Evolutionary conservation across 1,140 invertebrate genomes (phyloP).

Genomic region (Lanistes nyassanus): DNA sequence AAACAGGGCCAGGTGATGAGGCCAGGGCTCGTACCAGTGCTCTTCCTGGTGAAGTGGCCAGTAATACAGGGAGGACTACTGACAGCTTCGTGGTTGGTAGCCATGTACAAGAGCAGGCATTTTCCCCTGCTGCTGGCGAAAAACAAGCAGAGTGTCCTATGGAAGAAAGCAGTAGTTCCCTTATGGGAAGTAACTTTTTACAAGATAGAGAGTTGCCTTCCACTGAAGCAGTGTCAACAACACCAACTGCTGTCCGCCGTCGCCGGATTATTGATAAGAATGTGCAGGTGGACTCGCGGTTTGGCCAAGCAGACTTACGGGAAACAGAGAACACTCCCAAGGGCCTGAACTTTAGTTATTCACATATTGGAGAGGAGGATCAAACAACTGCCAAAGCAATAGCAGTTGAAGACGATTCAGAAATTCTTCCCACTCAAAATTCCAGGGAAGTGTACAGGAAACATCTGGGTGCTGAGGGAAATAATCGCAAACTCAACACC

Average conservation of each 20-base stretch:
- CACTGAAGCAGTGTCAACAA: conserved; percentile 11
- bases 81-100: too few species aligned
- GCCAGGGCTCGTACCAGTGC: too few species aligned
- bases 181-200: too few species aligned
- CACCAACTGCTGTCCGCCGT: conserved; percentile 30
- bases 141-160: too few species aligned
- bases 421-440: neutral
- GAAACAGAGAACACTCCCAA: conserved; percentile 33
- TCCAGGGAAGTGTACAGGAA: conserved; percentile 24
- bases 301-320: conserved; percentile 31
- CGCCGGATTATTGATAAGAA: conserved; percentile 43
- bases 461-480: conserved; percentile 37
- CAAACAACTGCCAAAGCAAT: conserved; percentile 4
- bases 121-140: too few species aligned
- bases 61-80: too few species aligned
- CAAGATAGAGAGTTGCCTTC: neutral
- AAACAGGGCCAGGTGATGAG: too few species aligned
- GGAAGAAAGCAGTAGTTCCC: too few species aligned
- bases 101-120: too few species aligned
- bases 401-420: neutral
- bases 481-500: conserved; percentile 39
- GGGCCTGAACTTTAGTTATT: conserved; percentile 33
- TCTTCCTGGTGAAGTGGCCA: too few species aligned
- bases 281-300: conserved; percentile 30
- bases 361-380: conserved; percentile 9